A percentile compares a stretch with the other conserved stretches of the same genome.
Conservation (phyloP, 2,113 vertebrate genomes). For the Crotophaga sulcirostris region DNA sequence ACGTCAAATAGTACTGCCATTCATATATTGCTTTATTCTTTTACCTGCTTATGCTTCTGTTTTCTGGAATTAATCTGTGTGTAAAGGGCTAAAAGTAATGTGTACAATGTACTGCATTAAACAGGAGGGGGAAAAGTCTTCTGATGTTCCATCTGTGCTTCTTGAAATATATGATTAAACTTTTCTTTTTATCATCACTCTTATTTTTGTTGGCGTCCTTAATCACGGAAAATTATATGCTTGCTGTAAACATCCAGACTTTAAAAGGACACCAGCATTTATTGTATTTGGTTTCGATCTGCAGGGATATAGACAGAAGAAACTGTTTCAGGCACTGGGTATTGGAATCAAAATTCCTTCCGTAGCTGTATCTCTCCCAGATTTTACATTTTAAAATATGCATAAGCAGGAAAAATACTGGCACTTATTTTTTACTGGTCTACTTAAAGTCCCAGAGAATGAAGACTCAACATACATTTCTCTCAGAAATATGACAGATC, state of each 20-base stretch:
- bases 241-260: slow-evolving; percentile 74
- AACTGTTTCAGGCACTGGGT: slow-evolving; percentile 67
- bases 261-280: slow-evolving; percentile 73
- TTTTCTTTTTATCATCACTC: slow-evolving; percentile 79
- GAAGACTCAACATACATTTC: slow-evolving; percentile 81
- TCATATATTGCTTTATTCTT: background rate
- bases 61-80: slow-evolving; percentile 62
- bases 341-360: slow-evolving; percentile 75
- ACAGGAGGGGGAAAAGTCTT: background rate
- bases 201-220: slow-evolving; percentile 77
- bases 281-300: slow-evolving; percentile 78
- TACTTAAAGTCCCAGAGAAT: slow-evolving; percentile 75
- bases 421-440: slow-evolving; percentile 74
- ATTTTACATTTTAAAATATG: slow-evolving; percentile 75
- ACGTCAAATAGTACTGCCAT: background rate
- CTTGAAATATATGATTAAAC: slow-evolving; percentile 74
- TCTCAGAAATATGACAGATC: slow-evolving; percentile 80
- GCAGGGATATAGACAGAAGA: slow-evolving; percentile 66
- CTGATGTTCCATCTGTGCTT: slow-evolving; percentile 70
- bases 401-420: slow-evolving; percentile 70
- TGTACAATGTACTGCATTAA: slow-evolving; percentile 49
- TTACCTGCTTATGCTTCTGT: slow-evolving; percentile 31
- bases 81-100: slow-evolving; percentile 33
- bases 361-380: slow-evolving; percentile 53
- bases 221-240: slow-evolving; percentile 77